These are phyloP conservation scores for Zophobas morio DNA, from an alignment of 1,140 invertebrate species.

Conservation along the genomic window DNA sequence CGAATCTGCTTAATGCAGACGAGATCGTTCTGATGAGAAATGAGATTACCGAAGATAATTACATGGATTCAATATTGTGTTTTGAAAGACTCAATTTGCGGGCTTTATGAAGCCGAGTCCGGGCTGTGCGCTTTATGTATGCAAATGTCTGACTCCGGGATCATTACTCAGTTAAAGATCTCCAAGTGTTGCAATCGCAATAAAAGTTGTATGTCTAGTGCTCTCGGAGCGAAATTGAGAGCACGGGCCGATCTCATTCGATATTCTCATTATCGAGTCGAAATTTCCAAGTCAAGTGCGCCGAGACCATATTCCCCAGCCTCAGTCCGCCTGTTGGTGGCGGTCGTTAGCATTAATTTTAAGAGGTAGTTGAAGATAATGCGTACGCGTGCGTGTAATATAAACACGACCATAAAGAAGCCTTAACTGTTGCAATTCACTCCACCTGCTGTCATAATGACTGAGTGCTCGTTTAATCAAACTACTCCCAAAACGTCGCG, in stretches of 20 bases:
- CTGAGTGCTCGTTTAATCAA: constrained; percentile 19
- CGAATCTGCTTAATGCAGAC: constrained; percentile 14
- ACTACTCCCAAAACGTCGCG: not conserved
- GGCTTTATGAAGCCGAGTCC: constrained; percentile 8
- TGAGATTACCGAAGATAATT: constrained; percentile 10
- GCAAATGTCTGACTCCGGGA: constrained; percentile 4
- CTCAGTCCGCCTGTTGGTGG: not conserved
- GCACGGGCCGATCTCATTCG: not conserved
- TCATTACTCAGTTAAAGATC: too few relatives aligned
- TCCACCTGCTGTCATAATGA: constrained; percentile 11
- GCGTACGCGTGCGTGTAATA: constrained; percentile 37
- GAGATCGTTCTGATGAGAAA: not conserved
- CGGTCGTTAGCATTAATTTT: constrained; percentile 40
- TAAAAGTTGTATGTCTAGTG: too few relatives aligned
- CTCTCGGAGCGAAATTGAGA: too few relatives aligned
- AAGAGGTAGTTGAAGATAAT: constrained; percentile 40
- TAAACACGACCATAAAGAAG: constrained; percentile 18
- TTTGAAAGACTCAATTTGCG: constrained; percentile 12
- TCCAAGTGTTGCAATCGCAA: too few relatives aligned
- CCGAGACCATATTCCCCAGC: constrained; percentile 7
- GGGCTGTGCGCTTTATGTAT: not conserved
- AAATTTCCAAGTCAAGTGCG: not conserved
- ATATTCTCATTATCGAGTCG: not conserved
- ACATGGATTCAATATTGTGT: constrained; percentile 14
- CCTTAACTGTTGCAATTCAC: constrained; percentile 14